These are phyloP conservation scores for Varanus salvator DNA, from an alignment of 2,113 vertebrate species.

Conservation along the genomic window DNA sequence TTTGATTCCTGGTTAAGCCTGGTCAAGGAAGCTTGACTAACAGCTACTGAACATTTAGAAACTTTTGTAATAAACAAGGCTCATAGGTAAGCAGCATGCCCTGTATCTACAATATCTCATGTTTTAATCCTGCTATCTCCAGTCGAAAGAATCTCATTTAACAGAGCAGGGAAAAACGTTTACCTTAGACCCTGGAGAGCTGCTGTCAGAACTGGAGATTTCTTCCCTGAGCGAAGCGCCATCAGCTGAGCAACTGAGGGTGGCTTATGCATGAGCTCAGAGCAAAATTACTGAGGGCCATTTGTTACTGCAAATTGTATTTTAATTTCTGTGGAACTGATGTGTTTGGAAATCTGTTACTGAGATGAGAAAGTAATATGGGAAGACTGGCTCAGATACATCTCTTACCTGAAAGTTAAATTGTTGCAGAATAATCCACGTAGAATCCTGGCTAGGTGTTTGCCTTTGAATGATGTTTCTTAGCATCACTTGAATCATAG, in stretches of 20 bases:
- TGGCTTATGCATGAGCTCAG: neutral
- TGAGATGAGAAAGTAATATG: neutral
- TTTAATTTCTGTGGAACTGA: neutral
- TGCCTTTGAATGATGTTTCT: neutral
- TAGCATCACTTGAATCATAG: neutral
- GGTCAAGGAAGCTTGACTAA: neutral
- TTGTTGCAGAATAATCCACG: constrained; percentile 1
- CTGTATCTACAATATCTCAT: neutral
- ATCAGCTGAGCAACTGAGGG: neutral
- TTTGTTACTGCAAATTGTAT: constrained; percentile 32
- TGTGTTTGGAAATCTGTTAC: neutral
- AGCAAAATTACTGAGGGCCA: neutral
- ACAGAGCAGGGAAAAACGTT: neutral
- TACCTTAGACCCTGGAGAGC: neutral
- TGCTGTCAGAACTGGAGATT: neutral
- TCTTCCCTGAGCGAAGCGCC: neutral
- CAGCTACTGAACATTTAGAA: neutral
- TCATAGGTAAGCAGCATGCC: neutral
- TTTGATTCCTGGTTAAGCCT: neutral
- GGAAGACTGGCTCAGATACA: neutral
- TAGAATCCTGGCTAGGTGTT: neutral
- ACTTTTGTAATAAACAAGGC: neutral
- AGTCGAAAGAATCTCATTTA: neutral
- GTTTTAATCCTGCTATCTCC: neutral
- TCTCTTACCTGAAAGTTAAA: constrained; percentile 18